Evolutionary conservation across 2,797 vertebrate species (phyloP).

Genomic region (Anas bernieri): DNA sequence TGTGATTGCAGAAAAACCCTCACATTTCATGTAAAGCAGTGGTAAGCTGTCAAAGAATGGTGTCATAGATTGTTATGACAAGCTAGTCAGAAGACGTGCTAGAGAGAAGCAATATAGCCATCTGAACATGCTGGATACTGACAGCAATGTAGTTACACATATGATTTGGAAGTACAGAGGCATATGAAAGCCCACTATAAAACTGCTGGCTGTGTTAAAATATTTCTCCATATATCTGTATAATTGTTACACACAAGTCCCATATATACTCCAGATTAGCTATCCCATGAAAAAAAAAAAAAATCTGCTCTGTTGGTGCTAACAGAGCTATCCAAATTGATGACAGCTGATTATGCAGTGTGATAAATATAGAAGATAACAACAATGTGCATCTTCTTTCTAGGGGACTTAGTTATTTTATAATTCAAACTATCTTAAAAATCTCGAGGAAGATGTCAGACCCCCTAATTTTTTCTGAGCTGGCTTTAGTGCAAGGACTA

Average conservation of each 20-base stretch:
- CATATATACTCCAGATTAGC: neutral
- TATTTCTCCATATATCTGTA: neutral
- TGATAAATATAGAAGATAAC: neutral
- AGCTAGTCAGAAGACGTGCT: neutral
- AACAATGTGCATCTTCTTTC: neutral
- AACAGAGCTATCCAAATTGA: neutral
- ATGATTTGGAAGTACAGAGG: neutral
- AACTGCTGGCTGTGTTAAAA: neutral
- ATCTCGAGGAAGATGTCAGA: neutral
- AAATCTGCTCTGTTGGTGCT: neutral
- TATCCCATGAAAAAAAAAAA: neutral
- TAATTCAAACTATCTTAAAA: neutral
- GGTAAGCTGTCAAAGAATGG: slow-evolving; percentile 5
- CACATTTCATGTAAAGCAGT: neutral
- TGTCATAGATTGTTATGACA: neutral
- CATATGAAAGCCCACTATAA: neutral
- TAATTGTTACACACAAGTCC: neutral
- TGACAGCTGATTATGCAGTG: neutral
- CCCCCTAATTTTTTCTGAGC: neutral
- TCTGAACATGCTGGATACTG: neutral
- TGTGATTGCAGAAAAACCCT: neutral
- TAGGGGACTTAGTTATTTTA: neutral
- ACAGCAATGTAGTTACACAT: fast-evolving
- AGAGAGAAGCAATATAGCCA: neutral
- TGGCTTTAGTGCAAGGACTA: neutral